These are phyloP conservation scores for Bucco capensis DNA, from an alignment of 2,113 vertebrate species.

Conservation along the genomic window DNA sequence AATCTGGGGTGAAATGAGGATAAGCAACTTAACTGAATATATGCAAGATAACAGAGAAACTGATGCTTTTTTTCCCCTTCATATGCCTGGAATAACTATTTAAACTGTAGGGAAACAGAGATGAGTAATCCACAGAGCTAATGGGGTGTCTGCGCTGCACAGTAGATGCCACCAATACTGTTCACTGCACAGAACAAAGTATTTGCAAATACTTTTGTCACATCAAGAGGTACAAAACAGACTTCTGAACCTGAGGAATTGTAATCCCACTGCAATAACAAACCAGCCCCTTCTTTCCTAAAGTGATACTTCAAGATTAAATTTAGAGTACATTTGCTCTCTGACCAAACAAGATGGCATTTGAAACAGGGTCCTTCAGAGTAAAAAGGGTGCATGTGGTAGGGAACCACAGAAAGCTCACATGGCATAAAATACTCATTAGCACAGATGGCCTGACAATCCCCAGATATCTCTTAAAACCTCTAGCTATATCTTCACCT, in stretches of 20 bases:
- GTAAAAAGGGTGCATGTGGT: fast-evolving
- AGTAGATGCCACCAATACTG: neutral
- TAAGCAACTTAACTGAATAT: neutral
- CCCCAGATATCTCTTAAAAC: neutral
- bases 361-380: neutral
- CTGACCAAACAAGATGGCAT: neutral
- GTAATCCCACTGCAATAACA: neutral
- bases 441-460: neutral
- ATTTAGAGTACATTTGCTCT: neutral
- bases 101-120: neutral
- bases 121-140: neutral
- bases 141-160: fast-evolving
- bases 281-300: neutral
- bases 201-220: neutral
- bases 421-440: neutral
- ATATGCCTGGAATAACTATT: neutral
- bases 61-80: neutral
- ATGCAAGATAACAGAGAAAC: neutral
- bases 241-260: neutral
- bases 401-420: neutral
- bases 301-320: fast-evolving
- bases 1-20: neutral
- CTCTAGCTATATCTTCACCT: neutral
- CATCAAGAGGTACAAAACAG: neutral
- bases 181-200: neutral